phyloP scores from a whole-genome alignment of 2,888 invertebrate species.

The Empis livida region DNA sequence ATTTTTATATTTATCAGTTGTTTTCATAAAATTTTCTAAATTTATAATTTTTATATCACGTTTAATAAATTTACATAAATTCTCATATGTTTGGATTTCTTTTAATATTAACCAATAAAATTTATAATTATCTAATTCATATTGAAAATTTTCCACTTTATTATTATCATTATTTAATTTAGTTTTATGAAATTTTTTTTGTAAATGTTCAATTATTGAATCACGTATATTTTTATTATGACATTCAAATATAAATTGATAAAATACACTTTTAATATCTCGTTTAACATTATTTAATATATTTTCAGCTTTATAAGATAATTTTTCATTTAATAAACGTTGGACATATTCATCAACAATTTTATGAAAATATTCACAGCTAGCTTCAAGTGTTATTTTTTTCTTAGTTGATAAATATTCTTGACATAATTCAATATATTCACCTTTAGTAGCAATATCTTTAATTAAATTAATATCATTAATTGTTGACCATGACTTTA shows the following conservation, averaged over 20 bases:
- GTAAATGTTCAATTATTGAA: constrained; percentile 47
- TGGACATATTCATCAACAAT: constrained; percentile 30
- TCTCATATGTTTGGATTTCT: constrained; percentile 18
- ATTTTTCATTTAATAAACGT: constrained; percentile 27
- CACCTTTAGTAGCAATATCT: constrained; percentile 33
- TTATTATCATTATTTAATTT: constrained; percentile 35
- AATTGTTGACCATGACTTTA: constrained; percentile 29
- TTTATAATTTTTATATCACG: constrained; percentile 20
- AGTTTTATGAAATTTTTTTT: constrained; percentile 28
- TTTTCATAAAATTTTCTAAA: constrained; percentile 27
- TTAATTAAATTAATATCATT: constrained; percentile 29
- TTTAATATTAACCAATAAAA: constrained; percentile 27
- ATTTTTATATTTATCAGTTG: constrained; percentile 24
- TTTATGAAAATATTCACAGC: constrained; percentile 25
- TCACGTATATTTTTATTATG: constrained; percentile 40
- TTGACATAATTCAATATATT: constrained; percentile 28
- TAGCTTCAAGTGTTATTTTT: constrained; percentile 19
- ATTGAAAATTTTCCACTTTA: constrained; percentile 26
- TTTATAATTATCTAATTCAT: constrained; percentile 20
- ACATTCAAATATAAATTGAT: constrained; percentile 44
- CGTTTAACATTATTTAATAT: constrained; percentile 27
- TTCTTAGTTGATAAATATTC: constrained; percentile 24
- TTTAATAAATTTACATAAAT: constrained; percentile 13
- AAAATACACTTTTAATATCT: constrained; percentile 28
- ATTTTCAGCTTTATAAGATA: constrained; percentile 28